Evolutionary conservation across 2,113 vertebrate genomes (phyloP), one percentile per base, ranked within the genome.

Genomic region (Thunnus thynnus): DNA sequence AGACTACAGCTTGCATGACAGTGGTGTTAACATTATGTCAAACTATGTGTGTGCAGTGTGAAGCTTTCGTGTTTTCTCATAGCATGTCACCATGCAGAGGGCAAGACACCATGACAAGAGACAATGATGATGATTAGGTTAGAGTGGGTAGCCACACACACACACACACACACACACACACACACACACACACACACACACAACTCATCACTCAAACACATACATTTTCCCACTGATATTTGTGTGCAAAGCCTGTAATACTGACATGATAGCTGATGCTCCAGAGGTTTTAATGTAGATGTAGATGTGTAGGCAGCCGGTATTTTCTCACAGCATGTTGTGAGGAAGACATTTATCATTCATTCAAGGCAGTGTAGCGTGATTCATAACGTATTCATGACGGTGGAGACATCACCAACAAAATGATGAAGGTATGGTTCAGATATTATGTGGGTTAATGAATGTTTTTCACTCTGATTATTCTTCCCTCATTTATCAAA

Each of bases 11-110:
- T 66, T 65, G 56, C 76, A 57, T 67, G 64, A 75, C 71, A 76
- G 32, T 62, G 27, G 69, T 47, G 63, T 55, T 62, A 76, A 54
- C 63, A 36, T 44, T 32, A 60, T 84, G 74, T 79, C 56, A 76
- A 63, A 74, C 2, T 20, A 13, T 61, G 56, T 65, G 14, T 48
- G 52, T 66, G 51, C 5, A 9, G 20, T 22, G 48, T 47, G 54
- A 48, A 58, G 62, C 76, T 30, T 55, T 70, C 64, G 54, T 79
- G 48, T 66, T 52, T 71, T 52, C 46, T 68, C 66, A 46, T 7
- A 3, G 13, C 2, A n/a, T 14, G 71, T 68, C 64, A 74, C 63
- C 20, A 50, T 30, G 17, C 57, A 30, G 2, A 67, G 62, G 41
- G n/a, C 22, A 20, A 78, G 63, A 22, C 22, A 47, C 16, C 0